Conservation (phyloP, 2,797 vertebrate genomes). For the Falco concolor region DNA sequence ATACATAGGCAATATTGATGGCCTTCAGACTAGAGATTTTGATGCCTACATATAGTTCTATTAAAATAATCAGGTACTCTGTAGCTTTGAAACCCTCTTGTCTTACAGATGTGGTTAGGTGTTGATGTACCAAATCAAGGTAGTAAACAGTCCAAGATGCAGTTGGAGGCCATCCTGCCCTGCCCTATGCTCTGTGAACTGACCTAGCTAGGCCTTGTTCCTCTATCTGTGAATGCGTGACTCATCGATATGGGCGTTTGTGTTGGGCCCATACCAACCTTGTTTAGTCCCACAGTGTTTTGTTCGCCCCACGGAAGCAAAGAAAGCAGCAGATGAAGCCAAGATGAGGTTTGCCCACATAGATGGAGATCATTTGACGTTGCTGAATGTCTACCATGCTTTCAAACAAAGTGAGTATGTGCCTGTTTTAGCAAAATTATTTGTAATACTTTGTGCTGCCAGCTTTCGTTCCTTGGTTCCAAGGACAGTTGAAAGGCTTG, state of each 20-base stretch:
- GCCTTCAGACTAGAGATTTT: constrained; percentile 78
- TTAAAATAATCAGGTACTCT: constrained; percentile 82
- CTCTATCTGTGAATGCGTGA: constrained; percentile 95
- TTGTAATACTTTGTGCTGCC: neutral
- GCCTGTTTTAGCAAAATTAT: neutral
- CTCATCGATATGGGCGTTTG: constrained; percentile 99
- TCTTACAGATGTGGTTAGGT: constrained; percentile 96
- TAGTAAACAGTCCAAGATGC: constrained; percentile 82
- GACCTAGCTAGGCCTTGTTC: constrained; percentile 97
- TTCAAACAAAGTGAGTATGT: constrained; percentile 96
- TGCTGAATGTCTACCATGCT: constrained; percentile 99
- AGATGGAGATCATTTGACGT: constrained; percentile 99
- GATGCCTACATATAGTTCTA: constrained; percentile 73
- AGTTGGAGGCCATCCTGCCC: constrained; percentile 87
- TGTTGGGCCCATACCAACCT: constrained; percentile 99
- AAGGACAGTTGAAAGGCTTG: neutral
- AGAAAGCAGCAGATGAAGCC: constrained; percentile 98
- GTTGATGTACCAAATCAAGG: constrained; percentile 85
- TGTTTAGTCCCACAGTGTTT: constrained; percentile 99
- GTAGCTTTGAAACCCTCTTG: constrained; percentile 95
- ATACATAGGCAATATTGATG: constrained; percentile 67
- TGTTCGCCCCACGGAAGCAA: constrained; percentile 97
- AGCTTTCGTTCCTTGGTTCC: neutral
- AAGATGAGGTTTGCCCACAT: constrained; percentile 99
- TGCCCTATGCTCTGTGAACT: constrained; percentile 91